phyloP scores from a whole-genome alignment of 2,888 invertebrate genomes.

The Tethea ocularis region DNA sequence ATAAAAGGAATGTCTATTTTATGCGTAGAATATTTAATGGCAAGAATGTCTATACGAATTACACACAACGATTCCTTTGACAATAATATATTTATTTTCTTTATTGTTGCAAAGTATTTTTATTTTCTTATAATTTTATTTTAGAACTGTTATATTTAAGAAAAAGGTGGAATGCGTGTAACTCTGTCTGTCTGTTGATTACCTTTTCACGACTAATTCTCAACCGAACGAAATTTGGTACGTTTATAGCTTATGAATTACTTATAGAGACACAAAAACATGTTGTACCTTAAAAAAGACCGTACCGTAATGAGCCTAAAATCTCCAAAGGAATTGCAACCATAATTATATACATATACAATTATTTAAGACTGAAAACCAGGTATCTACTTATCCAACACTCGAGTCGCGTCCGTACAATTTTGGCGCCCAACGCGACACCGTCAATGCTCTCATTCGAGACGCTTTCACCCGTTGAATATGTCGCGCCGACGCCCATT shows the following conservation, averaged over 20 bases:
- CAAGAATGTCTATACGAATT: background rate
- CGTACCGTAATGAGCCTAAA: background rate
- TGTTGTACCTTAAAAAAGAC: no score
- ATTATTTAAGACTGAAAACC: background rate
- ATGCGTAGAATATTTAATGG: background rate
- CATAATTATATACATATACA: background rate
- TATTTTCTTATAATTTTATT: no score
- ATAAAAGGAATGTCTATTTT: background rate
- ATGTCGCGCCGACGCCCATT: constrained; percentile 69
- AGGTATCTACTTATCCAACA: constrained; percentile 15
- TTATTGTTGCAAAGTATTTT: no score
- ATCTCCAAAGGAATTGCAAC: background rate
- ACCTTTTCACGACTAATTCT: no score
- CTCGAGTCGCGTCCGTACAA: constrained; percentile 31
- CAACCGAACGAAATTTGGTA: no score
- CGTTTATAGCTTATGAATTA: no score
- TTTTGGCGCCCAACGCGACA: constrained; percentile 43
- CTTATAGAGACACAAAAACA: no score
- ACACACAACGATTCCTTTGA: background rate
- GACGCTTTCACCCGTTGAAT: constrained; percentile 60
- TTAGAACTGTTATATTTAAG: no score
- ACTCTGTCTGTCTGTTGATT: no score
- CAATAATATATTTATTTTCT: background rate
- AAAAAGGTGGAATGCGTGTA: no score
- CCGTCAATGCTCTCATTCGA: constrained; percentile 52